Base-by-base conservation (phyloP, 2,113 vertebrate genomes). In the Corydoras sp. region DNA sequence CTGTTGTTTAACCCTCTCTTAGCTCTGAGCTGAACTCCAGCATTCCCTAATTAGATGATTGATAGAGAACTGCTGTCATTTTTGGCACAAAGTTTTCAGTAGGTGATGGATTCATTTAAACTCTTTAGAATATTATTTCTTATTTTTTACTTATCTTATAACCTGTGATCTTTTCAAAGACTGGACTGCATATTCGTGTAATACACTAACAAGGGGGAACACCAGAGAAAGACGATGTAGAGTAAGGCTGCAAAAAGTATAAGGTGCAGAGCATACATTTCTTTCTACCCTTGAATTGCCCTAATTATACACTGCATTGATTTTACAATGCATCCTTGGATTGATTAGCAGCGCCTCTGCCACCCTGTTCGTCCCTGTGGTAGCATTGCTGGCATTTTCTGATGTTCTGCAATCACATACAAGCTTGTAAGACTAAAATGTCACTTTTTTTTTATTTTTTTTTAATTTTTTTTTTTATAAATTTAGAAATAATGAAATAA, bases 251-350 rank as follows among this genome's bases (percentile, higher is more conserved):
- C 71, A 71, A 54, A 70, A 72, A 86, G 80, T 82, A 75, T 30
- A 87, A 81, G 85, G 87, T 82, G 83, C 81, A 81, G 79, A 81
- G 82, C 77, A 82, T 71, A 79, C 81, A 50, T 80, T 85, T 90
- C 89, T 89, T 91, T 91, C 88, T 93, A 92, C 88, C 92, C 93
- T 94, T 94, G 93, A 88, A 92, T 91, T 92, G 92, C 90, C 92
- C 92, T 94, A 93, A 94, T 94, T 94, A 94, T 94, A 92, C 92
- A 93, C 86, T 81, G 85, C 92, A 95, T 95, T 94, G 93, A 95
- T 94, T 94, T 94, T 94, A 92, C 91, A 93, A 90, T 91, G 90
- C 92, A 90, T 91, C 85, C 91, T 88, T 91, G 87, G 88, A 94
- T 93, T 94, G 92, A 94, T 93, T 92, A 92, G 89, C 79, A 80